Base-by-base conservation (phyloP, 1,140 invertebrate genomes). In the Leptinotarsa texana region DNA sequence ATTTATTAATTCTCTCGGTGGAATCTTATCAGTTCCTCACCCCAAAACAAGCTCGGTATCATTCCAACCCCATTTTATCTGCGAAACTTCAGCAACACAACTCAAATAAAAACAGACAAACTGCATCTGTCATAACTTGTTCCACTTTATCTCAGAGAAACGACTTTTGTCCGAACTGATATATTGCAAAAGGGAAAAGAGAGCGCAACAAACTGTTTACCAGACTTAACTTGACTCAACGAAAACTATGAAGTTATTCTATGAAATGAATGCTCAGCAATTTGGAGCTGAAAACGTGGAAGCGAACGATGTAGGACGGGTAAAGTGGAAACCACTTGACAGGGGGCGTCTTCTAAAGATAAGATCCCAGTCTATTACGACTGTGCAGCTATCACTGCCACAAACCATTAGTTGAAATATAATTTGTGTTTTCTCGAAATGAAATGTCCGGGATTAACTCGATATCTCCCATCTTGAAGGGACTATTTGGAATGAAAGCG, bases 321-420 rank as follows among this genome's bases (percentile, higher is more conserved):
- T n/a, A 18, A 57, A 57, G 51, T 57, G 51, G 51, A 57, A 57
- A 57, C 51, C 51, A 57, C 51, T 57, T 57, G 51, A 57, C 51
- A 57, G 51, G 51, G 17, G 51, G 51, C 51, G 51, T 57, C 51
- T 57, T 57, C 51, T 5, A 17, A 13, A 57, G 51, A 57, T 57
- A 57, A 57, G 51, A 57, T 17, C 51, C 51, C 51, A 57, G 51
- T 57, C 51, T n/a, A 57, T 57, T 57, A 57, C 51, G 51, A 13
- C 51, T 57, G 51, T 5, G 17, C 51, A n/a, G 51, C 51, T n/a
- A 57, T 57, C 51, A 57, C 15, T 17, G 51, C 51, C 51, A 57
- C 51, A 57, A 57, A 57, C 51, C 51, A 57, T 57, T 57, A 57
- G 51, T n/a, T 57, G 51, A 57, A 57, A 57, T 57, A 57, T 57